These are phyloP conservation scores for Taenioides sp. DNA, from an alignment of 2,797 vertebrate genomes.

Conservation along the genomic window DNA sequence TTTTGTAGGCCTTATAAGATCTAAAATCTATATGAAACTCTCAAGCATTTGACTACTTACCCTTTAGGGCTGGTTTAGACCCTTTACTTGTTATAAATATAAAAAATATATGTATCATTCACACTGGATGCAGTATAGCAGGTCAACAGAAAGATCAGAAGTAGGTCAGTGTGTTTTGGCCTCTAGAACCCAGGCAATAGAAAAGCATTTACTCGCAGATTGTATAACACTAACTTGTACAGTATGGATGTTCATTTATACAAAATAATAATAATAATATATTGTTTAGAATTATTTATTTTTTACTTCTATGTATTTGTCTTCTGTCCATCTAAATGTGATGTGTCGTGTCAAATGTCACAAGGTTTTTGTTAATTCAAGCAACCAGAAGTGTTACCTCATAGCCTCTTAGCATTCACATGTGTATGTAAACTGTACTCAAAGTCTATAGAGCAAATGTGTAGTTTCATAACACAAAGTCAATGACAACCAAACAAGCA, in stretches of 20 bases:
- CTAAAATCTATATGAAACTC: constrained; percentile 33
- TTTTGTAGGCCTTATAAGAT: constrained; percentile 65
- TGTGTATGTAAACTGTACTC: background rate
- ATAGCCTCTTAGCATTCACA: constrained; percentile 20
- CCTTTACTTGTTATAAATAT: constrained; percentile 33
- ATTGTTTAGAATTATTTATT: constrained; percentile 70
- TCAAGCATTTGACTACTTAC: constrained; percentile 53
- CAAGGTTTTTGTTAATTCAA: constrained; percentile 11
- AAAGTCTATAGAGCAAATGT: background rate
- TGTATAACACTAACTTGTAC: constrained; percentile 74
- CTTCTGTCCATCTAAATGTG: constrained; percentile 43
- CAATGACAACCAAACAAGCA: background rate
- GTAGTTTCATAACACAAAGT: constrained; percentile 2
- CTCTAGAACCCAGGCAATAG: constrained; percentile 38
- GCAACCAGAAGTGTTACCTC: constrained; percentile 21
- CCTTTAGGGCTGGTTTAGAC: constrained; percentile 55
- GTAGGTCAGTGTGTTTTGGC: background rate
- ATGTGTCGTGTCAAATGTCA: constrained; percentile 25
- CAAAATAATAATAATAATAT: constrained; percentile 50
- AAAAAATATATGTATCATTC: background rate
- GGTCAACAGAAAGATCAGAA: background rate
- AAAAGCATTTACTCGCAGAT: constrained; percentile 56
- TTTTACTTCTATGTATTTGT: constrained; percentile 57
- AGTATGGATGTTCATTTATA: constrained; percentile 67
- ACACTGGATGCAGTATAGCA: constrained; percentile 9